Base-by-base conservation (phyloP, 2,113 vertebrate species). In the Siphamia tubifer region DNA sequence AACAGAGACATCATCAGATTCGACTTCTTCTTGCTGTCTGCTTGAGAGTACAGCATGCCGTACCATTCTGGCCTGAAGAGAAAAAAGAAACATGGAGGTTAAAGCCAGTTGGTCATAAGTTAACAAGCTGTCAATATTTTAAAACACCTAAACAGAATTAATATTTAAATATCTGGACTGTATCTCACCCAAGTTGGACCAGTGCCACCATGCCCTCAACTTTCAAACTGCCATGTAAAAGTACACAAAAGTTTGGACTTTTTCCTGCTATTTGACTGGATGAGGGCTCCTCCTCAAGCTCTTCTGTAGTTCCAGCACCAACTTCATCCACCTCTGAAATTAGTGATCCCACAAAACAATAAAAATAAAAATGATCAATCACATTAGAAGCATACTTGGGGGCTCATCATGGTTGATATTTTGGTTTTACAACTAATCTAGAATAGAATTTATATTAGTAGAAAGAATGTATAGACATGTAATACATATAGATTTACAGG, bases 1-100 rank as follows among this genome's bases (percentile, higher is more conserved):
- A 99, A 99, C 51, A 99, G 90, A 0, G 98, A 99, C 97, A 99
- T 97, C 98, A 99, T 99, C 67, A 99, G 91, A 89, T 99, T 99
- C 3, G 98, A 99, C 79, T 99, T 99, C 92, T 99, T 99, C 87
- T 99, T 99, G 90, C 98, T 99, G 76, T 99, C 98, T 36, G 98
- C 98, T 89, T 99, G 98, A 7, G 98, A 99, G 83, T 98, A 99
- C 30, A 99, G 92, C 96, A 99, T 99, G 31, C 98, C 98, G 7
- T 91, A 97, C 98, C 98, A 99, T 36, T 99, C 96, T 4, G 94
- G 90, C 43, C 98, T 99, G 67, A 17, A 21, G 24, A 2, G 6
- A 16, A 12, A 25, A 27, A 20, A 44, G 12, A 67, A 61, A 49
- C 31, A 30, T 54, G 5, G 21, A 4, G 1, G 28, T 62, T 47